Base-by-base conservation (phyloP, 2,797 vertebrate genomes). In the Acipenser ruthenus region DNA sequence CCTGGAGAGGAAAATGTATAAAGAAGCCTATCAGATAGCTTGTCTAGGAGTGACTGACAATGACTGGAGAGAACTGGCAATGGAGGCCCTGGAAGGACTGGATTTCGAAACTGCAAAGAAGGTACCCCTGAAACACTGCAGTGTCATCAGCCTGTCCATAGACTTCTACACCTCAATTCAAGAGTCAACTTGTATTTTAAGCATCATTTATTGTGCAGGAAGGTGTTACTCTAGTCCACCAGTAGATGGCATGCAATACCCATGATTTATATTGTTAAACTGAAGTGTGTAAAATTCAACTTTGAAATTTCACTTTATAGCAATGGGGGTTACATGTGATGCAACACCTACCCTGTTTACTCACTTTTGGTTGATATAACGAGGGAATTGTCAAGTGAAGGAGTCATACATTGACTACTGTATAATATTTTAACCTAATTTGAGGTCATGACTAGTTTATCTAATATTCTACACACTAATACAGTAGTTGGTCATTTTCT, bases 101-200 rank as follows among this genome's bases (percentile, higher is more conserved):
- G 96, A 99, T 78, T 96, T 98, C 80, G 93, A 98, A 78, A 99
- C 94, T 0, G 93, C 96, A 65, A 99, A 98, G 81, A 99, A 97
- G 93, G 97, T 93, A 75, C 77, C 80, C 75, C 50, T 66, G 12
- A 69, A 15, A 37, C 37, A 37, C 50, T 49, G 12, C 11, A 8
- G 9, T 10, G n/a, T 50, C 8, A 60, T 49, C 12, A 15, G 15
- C 13, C 8, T 4, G 3, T 59, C 11, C 12, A 65, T 1, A 6
- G 7, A 53, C 13, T 23, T 4, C 9, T 11, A 53, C 52, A 53
- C 52, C 6, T 9, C 52, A 8, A 53, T 53, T 9, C 52, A 53
- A 9, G 4, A 53, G 6, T 53, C 9, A 8, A 9, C 6, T 9
- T 53, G 7, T 5, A 12, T 9, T 0, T 10, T 60, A 10, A n/a